Conservation (phyloP, 2,113 vertebrate species). For the Salminus brasiliensis region DNA sequence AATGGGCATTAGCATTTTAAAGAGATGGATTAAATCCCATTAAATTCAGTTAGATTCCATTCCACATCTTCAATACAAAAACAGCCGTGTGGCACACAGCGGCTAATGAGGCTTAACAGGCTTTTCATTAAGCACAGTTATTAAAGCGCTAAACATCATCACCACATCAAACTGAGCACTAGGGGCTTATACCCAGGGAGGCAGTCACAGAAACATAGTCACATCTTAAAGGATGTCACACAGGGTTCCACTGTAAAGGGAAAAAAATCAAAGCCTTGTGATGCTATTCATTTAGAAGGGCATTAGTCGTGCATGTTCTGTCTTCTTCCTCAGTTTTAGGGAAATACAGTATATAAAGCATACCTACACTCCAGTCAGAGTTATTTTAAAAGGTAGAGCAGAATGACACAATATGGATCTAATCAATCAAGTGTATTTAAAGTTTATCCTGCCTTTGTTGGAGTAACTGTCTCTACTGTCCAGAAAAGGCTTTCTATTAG, state of each 20-base stretch:
- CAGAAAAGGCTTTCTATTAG: too few species aligned
- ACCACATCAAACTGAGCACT: slow-evolving; percentile 41
- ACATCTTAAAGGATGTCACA: slow-evolving; percentile 35
- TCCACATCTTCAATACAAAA: slow-evolving; percentile 51
- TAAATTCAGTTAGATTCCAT: slow-evolving; percentile 55
- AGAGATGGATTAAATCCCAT: slow-evolving; percentile 56
- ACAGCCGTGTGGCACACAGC: slow-evolving; percentile 39
- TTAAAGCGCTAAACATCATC: slow-evolving; percentile 51
- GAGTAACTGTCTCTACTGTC: too few species aligned
- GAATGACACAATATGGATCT: too few species aligned
- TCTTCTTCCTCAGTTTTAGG: slow-evolving; percentile 16
- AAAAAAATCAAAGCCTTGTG: slow-evolving; percentile 22
- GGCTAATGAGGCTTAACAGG: slow-evolving; percentile 52
- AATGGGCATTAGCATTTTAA: slow-evolving; percentile 57
- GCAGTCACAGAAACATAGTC: slow-evolving; percentile 28
- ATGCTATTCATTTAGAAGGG: slow-evolving; percentile 15
- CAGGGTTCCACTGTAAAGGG: slow-evolving; percentile 6
- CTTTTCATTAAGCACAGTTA: slow-evolving; percentile 53
- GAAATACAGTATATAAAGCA: slow-evolving; percentile 16
- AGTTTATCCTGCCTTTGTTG: too few species aligned
- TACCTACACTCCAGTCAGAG: neutral
- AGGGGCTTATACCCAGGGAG: slow-evolving; percentile 21
- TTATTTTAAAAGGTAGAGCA: neutral
- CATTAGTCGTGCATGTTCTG: slow-evolving; percentile 13
- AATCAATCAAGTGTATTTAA: too few species aligned